A percentile compares a stretch with the other conserved stretches of the same genome.
phyloP scores from a whole-genome alignment of 2,888 invertebrate genomes.

The Diabrotica balteata region DNA sequence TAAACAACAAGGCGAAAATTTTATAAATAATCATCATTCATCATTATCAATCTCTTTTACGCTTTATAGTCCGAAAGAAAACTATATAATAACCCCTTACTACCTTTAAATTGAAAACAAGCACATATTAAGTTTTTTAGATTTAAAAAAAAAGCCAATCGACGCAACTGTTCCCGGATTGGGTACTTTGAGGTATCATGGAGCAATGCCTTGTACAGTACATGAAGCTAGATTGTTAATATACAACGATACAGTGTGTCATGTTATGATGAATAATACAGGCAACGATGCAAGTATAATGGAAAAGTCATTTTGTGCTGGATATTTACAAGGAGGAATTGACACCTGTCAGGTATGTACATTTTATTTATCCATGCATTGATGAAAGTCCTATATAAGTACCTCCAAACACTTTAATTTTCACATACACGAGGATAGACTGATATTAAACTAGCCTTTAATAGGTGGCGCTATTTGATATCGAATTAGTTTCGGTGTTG shows the following conservation, averaged over 20 bases:
- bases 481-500: too few species aligned
- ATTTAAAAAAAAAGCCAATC: constrained; percentile 40
- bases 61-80: too few species aligned
- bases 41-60: too few species aligned
- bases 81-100: background rate
- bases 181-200: constrained; percentile 51
- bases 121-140: constrained; percentile 9
- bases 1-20: too few species aligned
- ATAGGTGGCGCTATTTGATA: too few species aligned
- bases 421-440: too few species aligned
- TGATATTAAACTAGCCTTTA: too few species aligned
- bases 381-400: too few species aligned
- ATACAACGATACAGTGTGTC: constrained; percentile 51
- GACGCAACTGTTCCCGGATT: constrained; percentile 55
- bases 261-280: constrained; percentile 51
- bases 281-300: constrained; percentile 48
- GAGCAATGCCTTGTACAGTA: constrained; percentile 53
- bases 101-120: background rate
- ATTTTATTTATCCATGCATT: too few species aligned
- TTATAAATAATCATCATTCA: too few species aligned
- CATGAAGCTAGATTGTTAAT: constrained; percentile 55
- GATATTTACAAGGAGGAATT: constrained; percentile 63
- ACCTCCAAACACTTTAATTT: too few species aligned
- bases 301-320: constrained; percentile 64
- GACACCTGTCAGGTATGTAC: constrained; percentile 69